Base-by-base conservation (phyloP, 2,113 vertebrate species). In the Circaetus gallicus region DNA sequence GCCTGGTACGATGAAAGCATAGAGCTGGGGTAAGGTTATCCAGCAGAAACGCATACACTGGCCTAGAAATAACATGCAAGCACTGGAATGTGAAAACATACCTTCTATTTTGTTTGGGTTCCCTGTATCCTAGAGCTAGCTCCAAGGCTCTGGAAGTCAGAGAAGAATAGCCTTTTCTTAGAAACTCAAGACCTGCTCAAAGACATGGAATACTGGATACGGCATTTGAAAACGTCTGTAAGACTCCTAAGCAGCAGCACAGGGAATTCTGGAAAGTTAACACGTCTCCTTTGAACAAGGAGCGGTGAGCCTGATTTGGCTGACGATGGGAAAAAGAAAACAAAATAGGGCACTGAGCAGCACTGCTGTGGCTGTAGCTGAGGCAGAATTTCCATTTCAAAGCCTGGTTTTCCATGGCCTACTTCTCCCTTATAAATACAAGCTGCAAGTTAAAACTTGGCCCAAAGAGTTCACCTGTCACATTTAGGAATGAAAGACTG, bases 341-440 rank as follows among this genome's bases (percentile, higher is more conserved):
- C 77, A 92, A 80, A 96, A 93, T 5, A 96, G 81, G 87, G 62
- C 92, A 89, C 74, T 66, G 73, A 97, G 88, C 74, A 95, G 95
- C 72, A 45, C 87, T 90, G 71, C 80, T 91, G 83, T 86, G 92
- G 88, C 86, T 97, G 62, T 81, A 94, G 87, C 72, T 90, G 85
- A 86, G 82, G 50, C 62, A 95, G 52, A 94, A 96, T 97, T 97
- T 97, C 96, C 95, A 95, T 93, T 97, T 97, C 95, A 97, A 97
- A 97, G 94, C 55, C 70, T 80, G 43, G 63, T 63, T 95, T 95
- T 79, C 80, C 72, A 92, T 84, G 92, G 67, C 92, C 95, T 96
- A 95, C 63, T 95, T 96, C 86, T 88, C 36, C 53, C 63, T 79
- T 81, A 72, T 70, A 97, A 95, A 95, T 67, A 90, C 10, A 65